Evolutionary conservation across 2,797 vertebrate genomes (phyloP).

Genomic region (Tiaroga cobitis): DNA sequence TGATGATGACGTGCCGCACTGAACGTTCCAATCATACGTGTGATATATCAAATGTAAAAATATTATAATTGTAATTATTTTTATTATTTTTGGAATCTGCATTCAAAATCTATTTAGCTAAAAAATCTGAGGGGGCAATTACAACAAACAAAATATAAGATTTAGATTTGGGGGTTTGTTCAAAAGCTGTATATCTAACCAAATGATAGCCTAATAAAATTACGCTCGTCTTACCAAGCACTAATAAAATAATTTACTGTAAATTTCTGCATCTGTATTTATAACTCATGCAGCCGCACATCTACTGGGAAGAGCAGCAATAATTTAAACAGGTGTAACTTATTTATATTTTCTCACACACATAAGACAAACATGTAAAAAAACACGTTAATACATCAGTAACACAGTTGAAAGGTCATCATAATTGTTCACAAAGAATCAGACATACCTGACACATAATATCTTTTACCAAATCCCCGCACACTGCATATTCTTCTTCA

Average conservation of each 20-base stretch:
- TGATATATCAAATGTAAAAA: not conserved
- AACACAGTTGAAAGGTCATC: not conserved
- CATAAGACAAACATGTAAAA: not conserved
- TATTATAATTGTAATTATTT: not conserved
- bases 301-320: not conserved
- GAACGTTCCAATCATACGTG: not conserved
- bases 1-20: not conserved
- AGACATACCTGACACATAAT: slow-evolving; percentile 85
- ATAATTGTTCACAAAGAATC: not conserved
- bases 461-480: slow-evolving; percentile 82
- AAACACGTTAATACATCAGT: not conserved
- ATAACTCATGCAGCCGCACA: not conserved
- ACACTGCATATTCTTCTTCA: slow-evolving; percentile 66
- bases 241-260: not conserved
- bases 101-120: not conserved
- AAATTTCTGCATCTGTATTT: not conserved
- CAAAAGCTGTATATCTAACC: not conserved
- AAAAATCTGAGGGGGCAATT: not conserved
- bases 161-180: not conserved
- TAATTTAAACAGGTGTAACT: not conserved
- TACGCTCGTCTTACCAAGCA: not conserved
- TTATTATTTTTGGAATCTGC: not conserved
- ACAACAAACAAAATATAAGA: not conserved
- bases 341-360: not conserved
- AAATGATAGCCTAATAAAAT: not conserved